phyloP scores from a whole-genome alignment of 1,140 invertebrate genomes.

The Neuroterus valhalla region DNA sequence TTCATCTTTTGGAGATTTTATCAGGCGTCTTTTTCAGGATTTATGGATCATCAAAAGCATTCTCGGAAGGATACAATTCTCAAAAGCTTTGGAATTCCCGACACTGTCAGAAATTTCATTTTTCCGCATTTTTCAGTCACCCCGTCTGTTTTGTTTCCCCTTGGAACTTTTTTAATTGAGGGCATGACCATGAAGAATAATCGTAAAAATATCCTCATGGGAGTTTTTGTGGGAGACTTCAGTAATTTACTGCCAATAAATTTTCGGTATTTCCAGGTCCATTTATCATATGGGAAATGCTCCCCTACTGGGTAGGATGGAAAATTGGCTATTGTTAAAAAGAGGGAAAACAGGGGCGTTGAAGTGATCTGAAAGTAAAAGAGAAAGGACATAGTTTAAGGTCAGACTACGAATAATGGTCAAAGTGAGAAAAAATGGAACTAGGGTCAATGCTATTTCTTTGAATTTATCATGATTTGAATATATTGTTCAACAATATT shows the following conservation, averaged over 20 bases:
- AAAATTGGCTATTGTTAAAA: not conserved
- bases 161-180: not conserved
- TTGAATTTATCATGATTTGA: not conserved
- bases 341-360: not conserved
- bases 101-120: too few relatives aligned
- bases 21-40: too few relatives aligned
- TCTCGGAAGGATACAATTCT: too few relatives aligned
- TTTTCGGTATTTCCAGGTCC: conserved; percentile 5
- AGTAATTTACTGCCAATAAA: not conserved
- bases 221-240: not conserved
- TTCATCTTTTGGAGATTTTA: too few relatives aligned
- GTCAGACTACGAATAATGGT: conserved; percentile 10
- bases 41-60: too few relatives aligned
- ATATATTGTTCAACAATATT: too few relatives aligned
- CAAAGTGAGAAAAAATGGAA: conserved; percentile 6
- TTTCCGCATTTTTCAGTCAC: too few relatives aligned
- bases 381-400: conserved; percentile 5
- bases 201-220: conserved; percentile 6
- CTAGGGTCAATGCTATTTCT: not conserved
- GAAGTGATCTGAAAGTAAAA: not conserved
- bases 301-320: not conserved
- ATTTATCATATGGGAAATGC: not conserved
- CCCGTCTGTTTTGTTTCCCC: too few relatives aligned
- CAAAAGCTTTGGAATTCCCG: too few relatives aligned
- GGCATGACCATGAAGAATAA: not conserved